These are phyloP conservation scores for Lepilemur septentrionalis DNA, from an alignment of 2,797 vertebrate species.

Conservation along the genomic window DNA sequence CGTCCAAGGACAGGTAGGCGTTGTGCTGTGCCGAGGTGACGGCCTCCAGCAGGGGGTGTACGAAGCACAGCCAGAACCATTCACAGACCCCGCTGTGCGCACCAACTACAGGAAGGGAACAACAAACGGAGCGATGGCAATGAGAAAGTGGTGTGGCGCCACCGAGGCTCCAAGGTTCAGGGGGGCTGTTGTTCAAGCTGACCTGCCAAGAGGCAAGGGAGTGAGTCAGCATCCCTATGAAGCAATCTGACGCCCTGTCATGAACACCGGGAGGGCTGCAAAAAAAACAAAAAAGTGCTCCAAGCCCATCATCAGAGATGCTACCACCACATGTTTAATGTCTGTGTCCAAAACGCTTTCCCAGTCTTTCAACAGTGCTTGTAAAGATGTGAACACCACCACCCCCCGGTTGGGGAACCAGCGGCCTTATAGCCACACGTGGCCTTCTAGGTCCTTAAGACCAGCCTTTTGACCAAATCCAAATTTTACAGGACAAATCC, in stretches of 20 bases:
- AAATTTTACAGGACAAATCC: neutral
- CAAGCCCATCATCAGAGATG: neutral
- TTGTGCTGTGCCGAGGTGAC: neutral
- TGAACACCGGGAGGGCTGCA: neutral
- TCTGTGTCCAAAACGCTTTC: neutral
- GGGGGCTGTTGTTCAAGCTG: neutral
- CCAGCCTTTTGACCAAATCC: neutral
- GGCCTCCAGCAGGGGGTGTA: neutral
- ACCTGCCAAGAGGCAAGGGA: neutral
- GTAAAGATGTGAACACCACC: neutral
- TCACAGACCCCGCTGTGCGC: neutral
- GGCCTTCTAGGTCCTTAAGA: neutral
- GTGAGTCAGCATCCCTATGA: fast-evolving
- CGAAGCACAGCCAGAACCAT: neutral
- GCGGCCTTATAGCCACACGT: neutral
- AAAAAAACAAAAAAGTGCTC: neutral
- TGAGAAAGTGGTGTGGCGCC: neutral
- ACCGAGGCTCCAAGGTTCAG: neutral
- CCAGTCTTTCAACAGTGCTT: neutral
- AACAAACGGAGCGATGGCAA: neutral
- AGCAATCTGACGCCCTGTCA: neutral
- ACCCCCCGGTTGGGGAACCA: too few species aligned
- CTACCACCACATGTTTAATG: neutral
- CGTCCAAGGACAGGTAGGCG: neutral
- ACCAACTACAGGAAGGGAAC: neutral